Evolutionary conservation across 2,797 vertebrate genomes (phyloP).

Genomic region (Hemitrygon akajei): DNA sequence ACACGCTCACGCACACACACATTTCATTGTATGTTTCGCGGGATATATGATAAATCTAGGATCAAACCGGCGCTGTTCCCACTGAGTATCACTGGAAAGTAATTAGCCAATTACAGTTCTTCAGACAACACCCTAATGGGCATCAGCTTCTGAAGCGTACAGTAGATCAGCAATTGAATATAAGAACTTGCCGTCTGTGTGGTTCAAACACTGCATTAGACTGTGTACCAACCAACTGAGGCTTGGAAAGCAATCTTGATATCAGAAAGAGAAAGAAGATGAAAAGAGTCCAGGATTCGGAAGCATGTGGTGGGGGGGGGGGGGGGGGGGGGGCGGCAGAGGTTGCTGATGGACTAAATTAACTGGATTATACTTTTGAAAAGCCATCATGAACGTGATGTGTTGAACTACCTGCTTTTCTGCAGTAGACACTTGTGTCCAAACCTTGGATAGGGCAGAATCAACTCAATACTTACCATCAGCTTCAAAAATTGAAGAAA

Average conservation of each 20-base stretch:
- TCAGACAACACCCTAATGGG: not conserved
- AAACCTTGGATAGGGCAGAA: too few species aligned
- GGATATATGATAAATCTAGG: too few species aligned
- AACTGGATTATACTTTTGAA: not conserved
- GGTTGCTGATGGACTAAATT: too few species aligned
- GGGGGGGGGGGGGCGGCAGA: too few species aligned
- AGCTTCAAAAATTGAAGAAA: too few species aligned
- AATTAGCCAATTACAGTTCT: not conserved
- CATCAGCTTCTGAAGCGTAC: not conserved
- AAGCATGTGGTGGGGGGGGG: too few species aligned
- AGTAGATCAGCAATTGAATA: not conserved
- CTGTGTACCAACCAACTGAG: not conserved
- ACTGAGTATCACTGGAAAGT: not conserved
- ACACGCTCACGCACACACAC: too few species aligned
- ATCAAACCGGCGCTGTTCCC: not conserved
- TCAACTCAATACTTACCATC: too few species aligned
- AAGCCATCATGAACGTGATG: not conserved
- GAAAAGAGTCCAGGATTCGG: not conserved
- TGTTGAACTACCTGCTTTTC: not conserved
- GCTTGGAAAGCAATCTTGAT: not conserved
- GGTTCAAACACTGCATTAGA: not conserved
- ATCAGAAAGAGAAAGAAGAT: not conserved
- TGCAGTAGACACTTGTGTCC: not conserved
- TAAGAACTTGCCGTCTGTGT: not conserved
- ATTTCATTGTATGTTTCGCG: too few species aligned